A percentile compares a stretch with the other conserved stretches of the same genome.
phyloP scores from a whole-genome alignment of 1,140 invertebrate genomes.

The Bombus waltoni region DNA sequence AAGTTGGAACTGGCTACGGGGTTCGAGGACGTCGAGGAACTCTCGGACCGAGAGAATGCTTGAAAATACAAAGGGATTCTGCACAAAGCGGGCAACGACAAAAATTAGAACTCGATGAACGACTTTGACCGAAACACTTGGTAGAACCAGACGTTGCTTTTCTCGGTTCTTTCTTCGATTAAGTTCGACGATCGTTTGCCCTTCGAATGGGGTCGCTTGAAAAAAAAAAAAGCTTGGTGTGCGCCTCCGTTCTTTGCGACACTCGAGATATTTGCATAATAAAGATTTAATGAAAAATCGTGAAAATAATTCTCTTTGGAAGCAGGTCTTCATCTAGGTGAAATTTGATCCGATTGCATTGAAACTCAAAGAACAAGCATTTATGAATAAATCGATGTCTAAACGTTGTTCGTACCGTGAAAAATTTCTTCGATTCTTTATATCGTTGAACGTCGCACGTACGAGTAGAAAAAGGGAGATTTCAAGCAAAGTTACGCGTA shows the following conservation, averaged over 20 bases:
- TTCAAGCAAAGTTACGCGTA: neutral
- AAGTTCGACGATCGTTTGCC: neutral
- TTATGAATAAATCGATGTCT: conserved; percentile 43
- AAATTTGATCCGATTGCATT: conserved; percentile 5
- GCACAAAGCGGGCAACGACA: conserved; percentile 9
- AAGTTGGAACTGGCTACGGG: neutral
- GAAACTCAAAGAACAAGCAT: conserved; percentile 7
- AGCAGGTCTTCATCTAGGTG: too few species aligned
- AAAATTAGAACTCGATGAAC: conserved; percentile 47
- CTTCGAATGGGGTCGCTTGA: neutral
- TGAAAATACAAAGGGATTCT: conserved; percentile 24
- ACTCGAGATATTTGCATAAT: neutral
- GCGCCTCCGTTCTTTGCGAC: too few species aligned
- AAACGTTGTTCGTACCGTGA: neutral
- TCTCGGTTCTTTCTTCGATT: neutral
- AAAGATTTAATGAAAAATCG: neutral
- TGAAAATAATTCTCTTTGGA: neutral
- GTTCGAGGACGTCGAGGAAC: neutral
- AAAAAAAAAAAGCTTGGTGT: neutral
- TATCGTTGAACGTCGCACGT: neutral
- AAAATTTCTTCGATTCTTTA: conserved; percentile 23
- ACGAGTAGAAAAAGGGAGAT: too few species aligned
- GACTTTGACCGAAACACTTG: neutral
- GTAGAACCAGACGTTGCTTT: neutral
- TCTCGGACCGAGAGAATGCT: conserved; percentile 8